Percentiles rank a stretch among this genome's conserved stretches.
Conservation (phyloP, 2,113 vertebrate species). For the Hippocampus abdominalis region DNA sequence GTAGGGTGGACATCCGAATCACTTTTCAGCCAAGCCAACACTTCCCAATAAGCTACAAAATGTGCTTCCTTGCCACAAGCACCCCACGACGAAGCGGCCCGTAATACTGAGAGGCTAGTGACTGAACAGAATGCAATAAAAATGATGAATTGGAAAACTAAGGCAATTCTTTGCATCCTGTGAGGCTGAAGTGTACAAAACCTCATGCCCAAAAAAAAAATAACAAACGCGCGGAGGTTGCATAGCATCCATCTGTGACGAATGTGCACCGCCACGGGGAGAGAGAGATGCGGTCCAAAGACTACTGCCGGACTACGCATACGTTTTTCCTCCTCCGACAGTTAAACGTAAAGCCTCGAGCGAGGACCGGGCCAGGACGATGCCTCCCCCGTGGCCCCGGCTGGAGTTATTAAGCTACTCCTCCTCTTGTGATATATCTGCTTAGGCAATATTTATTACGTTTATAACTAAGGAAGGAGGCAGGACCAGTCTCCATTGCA, state of each 20-base stretch:
- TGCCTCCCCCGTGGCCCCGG: constrained; percentile 22
- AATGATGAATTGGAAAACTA: not conserved
- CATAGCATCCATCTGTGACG: constrained; percentile 15
- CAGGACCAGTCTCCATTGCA: constrained; percentile 33
- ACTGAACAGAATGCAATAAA: constrained; percentile 1
- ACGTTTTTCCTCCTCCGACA: constrained; percentile 13
- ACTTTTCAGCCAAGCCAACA: not conserved
- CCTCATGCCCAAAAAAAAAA: not conserved
- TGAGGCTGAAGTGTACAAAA: not conserved
- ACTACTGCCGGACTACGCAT: constrained; percentile 19
- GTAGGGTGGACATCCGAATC: not conserved
- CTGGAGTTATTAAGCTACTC: constrained; percentile 35
- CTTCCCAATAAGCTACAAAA: not conserved
- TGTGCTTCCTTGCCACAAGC: not conserved
- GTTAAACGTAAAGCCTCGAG: constrained; percentile 27
- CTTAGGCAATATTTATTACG: constrained; percentile 41
- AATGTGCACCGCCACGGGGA: constrained; percentile 20
- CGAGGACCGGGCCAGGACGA: constrained; percentile 15
- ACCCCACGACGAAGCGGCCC: not conserved
- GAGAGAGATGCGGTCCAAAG: constrained; percentile 5
- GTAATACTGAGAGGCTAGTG: not conserved
- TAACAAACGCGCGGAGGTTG: constrained; percentile 1
- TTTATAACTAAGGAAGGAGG: constrained; percentile 33
- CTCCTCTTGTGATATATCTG: constrained; percentile 34
- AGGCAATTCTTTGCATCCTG: not conserved